A percentile compares a stretch with the other conserved stretches of the same genome.
phyloP scores from a whole-genome alignment of 2,797 vertebrate species.

The Poecile montanus region DNA sequence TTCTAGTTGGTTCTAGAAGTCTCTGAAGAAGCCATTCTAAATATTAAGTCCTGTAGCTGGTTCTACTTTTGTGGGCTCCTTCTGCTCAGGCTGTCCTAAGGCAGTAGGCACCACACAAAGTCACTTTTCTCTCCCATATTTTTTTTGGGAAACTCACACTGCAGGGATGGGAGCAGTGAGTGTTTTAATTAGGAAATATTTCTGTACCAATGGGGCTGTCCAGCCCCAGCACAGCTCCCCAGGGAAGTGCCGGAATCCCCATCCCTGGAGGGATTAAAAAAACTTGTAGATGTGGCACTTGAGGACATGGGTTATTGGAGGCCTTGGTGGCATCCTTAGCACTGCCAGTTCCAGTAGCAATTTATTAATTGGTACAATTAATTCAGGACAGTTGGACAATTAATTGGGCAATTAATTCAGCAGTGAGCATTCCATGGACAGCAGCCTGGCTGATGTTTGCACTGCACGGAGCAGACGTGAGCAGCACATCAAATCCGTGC shows the following conservation, averaged over 20 bases:
- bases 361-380: neutral
- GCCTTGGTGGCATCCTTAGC: neutral
- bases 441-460: neutral
- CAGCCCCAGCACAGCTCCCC: neutral
- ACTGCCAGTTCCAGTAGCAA: neutral
- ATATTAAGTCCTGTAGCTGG: neutral
- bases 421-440: neutral
- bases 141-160: neutral
- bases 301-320: neutral
- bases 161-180: neutral
- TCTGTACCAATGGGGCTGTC: too few species aligned
- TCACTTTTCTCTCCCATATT: neutral
- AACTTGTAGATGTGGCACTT: neutral
- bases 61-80: fast-evolving
- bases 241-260: neutral
- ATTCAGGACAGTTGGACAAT: neutral
- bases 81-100: neutral
- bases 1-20: neutral
- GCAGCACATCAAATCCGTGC: neutral
- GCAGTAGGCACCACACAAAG: neutral
- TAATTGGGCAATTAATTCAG: neutral
- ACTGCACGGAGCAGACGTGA: neutral
- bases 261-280: neutral
- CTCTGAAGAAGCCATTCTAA: neutral
- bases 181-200: neutral